Percentiles rank a stretch among this genome's conserved stretches.
Conservation (phyloP, 2,888 invertebrate genomes). For the Corythucha ciliata region DNA sequence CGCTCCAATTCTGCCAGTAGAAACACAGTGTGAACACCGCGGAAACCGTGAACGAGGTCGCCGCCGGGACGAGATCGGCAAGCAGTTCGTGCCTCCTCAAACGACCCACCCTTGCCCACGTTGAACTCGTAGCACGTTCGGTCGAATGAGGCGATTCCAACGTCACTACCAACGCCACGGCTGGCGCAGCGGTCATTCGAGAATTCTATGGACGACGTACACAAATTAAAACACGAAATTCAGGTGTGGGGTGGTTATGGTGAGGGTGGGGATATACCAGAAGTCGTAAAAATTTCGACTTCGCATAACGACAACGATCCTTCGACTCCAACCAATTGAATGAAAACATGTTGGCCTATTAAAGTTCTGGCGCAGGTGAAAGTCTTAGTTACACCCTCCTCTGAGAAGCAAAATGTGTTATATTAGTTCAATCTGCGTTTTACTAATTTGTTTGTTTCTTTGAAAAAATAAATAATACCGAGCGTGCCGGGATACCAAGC, state of each 20-base stretch:
- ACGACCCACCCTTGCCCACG: constrained; percentile 69
- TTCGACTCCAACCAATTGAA: constrained; percentile 83
- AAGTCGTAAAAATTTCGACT: constrained; percentile 84
- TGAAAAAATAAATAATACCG: constrained; percentile 43
- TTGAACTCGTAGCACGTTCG: constrained; percentile 84
- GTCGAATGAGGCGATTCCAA: constrained; percentile 71
- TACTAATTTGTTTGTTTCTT: neutral
- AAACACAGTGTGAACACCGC: constrained; percentile 56
- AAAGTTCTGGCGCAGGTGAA: constrained; percentile 78
- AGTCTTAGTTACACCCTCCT: constrained; percentile 85
- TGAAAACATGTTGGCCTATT: constrained; percentile 76
- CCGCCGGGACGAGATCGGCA: constrained; percentile 56
- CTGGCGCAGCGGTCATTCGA: constrained; percentile 75
- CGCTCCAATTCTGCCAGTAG: constrained; percentile 71
- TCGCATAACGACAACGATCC: constrained; percentile 83
- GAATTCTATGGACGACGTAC: constrained; percentile 53
- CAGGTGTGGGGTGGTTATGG: neutral
- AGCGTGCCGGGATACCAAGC: constrained; percentile 90
- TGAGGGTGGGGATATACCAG: constrained; percentile 51
- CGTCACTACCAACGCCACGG: constrained; percentile 63
- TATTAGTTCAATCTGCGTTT: neutral
- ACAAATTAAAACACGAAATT: constrained; percentile 9
- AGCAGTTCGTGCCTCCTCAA: constrained; percentile 66
- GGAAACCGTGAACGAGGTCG: constrained; percentile 55
- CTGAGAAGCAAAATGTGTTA: constrained; percentile 44